Evolutionary conservation across 2,888 invertebrate genomes (phyloP).

Genomic region (Malacosoma neustria): DNA sequence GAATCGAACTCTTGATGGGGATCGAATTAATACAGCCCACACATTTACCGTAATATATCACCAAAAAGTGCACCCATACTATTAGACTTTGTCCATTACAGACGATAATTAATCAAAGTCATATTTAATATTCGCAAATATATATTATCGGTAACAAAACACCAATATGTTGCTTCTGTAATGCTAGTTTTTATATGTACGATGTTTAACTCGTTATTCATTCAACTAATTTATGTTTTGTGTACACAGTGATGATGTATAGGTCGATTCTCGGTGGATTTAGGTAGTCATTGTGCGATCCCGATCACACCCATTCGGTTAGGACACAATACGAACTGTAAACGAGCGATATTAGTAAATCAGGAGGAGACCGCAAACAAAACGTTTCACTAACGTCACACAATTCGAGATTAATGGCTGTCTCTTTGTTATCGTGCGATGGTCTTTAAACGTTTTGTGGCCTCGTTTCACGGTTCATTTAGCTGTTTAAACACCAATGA

Average conservation of each 20-base stretch:
- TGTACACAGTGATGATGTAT: slow-evolving; percentile 55
- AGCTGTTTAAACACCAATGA: slow-evolving; percentile 57
- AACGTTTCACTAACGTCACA: slow-evolving; percentile 49
- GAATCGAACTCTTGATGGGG: too few relatives aligned
- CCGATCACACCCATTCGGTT: slow-evolving; percentile 65
- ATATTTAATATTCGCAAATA: too few relatives aligned
- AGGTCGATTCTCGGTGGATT: slow-evolving; percentile 53
- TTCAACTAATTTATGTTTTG: slow-evolving; percentile 49
- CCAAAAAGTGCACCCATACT: too few relatives aligned
- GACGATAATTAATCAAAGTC: too few relatives aligned
- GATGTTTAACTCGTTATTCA: neutral
- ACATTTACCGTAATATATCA: too few relatives aligned
- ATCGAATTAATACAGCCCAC: too few relatives aligned
- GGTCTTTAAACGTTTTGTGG: slow-evolving; percentile 65
- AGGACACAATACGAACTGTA: slow-evolving; percentile 54
- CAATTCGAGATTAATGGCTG: slow-evolving; percentile 69
- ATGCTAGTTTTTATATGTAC: too few relatives aligned
- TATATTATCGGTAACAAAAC: too few relatives aligned
- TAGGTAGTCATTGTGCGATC: slow-evolving; percentile 44
- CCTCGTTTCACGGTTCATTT: slow-evolving; percentile 68
- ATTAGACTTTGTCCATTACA: too few relatives aligned
- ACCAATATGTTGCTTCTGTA: too few relatives aligned
- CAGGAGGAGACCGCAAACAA: slow-evolving; percentile 63
- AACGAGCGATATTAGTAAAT: slow-evolving; percentile 47
- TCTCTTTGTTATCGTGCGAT: slow-evolving; percentile 63